Evolutionary conservation across 2,797 vertebrate species (phyloP).

Genomic region (Molossus molossus): DNA sequence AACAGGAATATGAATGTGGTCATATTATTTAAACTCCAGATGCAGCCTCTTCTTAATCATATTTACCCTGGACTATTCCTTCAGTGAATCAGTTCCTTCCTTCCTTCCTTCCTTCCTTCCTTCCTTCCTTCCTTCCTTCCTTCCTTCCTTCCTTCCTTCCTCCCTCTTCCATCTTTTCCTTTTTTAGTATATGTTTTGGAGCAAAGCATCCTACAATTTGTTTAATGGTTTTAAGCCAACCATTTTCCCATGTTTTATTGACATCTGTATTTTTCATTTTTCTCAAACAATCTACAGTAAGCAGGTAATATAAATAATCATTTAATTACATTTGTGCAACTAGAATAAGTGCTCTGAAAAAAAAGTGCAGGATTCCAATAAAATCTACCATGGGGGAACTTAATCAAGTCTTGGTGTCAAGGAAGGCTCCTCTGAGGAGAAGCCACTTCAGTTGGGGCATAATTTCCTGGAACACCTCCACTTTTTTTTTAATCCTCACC

Average conservation of each 20-base stretch:
- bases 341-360: not conserved
- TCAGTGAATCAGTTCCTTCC: not conserved
- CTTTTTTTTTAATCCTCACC: too few relatives aligned
- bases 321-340: not conserved
- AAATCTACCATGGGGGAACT: not conserved
- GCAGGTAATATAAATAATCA: not conserved
- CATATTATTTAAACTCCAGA: not conserved
- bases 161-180: not conserved
- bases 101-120: not conserved
- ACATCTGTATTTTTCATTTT: not conserved
- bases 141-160: too few relatives aligned
- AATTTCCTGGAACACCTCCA: not conserved
- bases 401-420: not conserved
- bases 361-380: not conserved
- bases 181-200: not conserved
- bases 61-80: not conserved
- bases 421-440: not conserved
- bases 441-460: not conserved
- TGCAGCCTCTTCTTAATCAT: not conserved
- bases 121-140: fast-evolving
- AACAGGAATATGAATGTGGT: not conserved
- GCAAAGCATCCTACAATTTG: not conserved
- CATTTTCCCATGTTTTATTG: not conserved
- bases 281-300: not conserved
- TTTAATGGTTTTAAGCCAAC: not conserved